phyloP scores from a whole-genome alignment of 2,797 vertebrate species.

The Scarus forsteni region DNA sequence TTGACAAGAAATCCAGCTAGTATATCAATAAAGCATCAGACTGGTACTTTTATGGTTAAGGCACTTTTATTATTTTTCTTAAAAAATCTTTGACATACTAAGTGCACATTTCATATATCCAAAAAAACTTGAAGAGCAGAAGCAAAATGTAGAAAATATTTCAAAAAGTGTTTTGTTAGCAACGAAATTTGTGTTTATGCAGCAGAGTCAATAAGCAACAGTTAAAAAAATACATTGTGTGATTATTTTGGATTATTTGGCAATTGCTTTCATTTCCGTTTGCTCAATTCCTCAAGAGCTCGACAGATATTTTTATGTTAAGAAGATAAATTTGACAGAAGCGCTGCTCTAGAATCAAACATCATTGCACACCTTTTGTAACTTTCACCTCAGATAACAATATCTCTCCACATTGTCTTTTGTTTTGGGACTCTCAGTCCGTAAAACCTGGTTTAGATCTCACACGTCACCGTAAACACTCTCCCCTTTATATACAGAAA shows the following conservation, averaged over 20 bases:
- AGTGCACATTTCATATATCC: background rate
- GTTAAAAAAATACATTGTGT: background rate
- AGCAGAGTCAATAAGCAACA: background rate
- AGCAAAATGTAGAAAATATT: background rate
- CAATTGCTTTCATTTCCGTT: conserved; percentile 3
- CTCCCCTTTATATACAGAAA: conserved; percentile 33
- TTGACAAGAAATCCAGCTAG: background rate
- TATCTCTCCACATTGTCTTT: conserved; percentile 2
- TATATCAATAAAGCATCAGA: background rate
- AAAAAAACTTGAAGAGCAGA: conserved; percentile 8
- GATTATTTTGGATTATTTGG: background rate
- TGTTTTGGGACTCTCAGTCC: conserved; percentile 15
- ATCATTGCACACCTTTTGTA: background rate
- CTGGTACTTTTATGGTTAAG: background rate
- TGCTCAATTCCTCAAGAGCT: conserved; percentile 19
- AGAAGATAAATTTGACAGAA: conserved; percentile 11
- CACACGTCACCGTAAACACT: conserved; percentile 26
- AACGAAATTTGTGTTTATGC: background rate
- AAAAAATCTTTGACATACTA: background rate
- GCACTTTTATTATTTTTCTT: too few relatives aligned
- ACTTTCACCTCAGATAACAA: conserved; percentile 16
- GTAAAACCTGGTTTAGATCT: conserved; percentile 3
- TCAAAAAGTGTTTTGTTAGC: background rate
- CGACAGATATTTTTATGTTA: background rate
- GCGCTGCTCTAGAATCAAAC: background rate